Evolutionary conservation across 2,888 invertebrate genomes (phyloP), one percentile per base, ranked within the genome.

Genomic region (Tubulanus polymorphus): DNA sequence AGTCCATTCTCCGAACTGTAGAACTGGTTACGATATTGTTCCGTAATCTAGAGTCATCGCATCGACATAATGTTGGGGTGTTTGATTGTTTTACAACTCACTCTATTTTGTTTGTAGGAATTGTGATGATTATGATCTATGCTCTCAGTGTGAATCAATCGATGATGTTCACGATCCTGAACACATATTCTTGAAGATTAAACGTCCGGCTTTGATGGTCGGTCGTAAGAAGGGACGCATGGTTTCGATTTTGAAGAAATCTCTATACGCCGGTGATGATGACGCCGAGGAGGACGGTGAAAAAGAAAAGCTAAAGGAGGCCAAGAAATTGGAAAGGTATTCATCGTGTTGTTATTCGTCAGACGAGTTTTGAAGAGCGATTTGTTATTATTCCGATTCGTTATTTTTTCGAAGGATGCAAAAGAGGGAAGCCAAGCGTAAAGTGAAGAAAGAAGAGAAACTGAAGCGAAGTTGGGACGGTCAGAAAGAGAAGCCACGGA

Each of bases 71-170:
- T n/a, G n/a, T n/a, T n/a, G n/a, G n/a, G n/a, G n/a, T n/a, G n/a
- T n/a, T n/a, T n/a, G n/a, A n/a, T n/a, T n/a, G n/a, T n/a, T n/a
- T n/a, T n/a, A n/a, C n/a, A n/a, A n/a, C n/a, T n/a, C n/a, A 12
- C 15, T 54, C 15, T 41, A 29, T 55, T 62, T 46, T 48, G 35
- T 30, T 58, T 62, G 6, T 65, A 78, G 77, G 2, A 75, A 76
- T 59, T 79, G 79, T 63, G 53, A 63, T 5, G 74, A 79, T 57
- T 79, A 70, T 62, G 78, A 79, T 61, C 65, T 79, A 48, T 79
- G 79, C 64, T 73, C 72, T 54, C 53, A 64, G 2, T 79, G 79
- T 63, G 78, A 79, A 60, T 62, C 57, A 12, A 61, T 63, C 28
- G 60, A 65, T 0, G 65, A 63, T 2, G 54, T 69, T 15, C 79